Percentiles rank a stretch among this genome's conserved stretches.
Conservation (phyloP, 2,797 vertebrate genomes). For the Peromyscus aztecus region DNA sequence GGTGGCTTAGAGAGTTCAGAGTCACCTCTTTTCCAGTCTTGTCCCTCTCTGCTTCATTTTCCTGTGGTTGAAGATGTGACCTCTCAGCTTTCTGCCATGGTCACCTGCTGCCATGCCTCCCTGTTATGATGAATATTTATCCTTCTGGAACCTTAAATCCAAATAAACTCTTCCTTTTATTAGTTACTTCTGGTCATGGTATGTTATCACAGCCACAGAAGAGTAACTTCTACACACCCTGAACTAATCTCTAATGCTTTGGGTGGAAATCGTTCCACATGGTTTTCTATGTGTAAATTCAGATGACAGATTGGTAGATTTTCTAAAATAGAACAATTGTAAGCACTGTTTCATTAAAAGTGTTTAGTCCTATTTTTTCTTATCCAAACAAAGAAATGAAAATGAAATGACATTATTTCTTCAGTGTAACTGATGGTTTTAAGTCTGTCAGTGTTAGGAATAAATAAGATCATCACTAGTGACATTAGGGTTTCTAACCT, state of each 20-base stretch:
- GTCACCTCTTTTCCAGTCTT: neutral
- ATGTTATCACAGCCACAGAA: neutral
- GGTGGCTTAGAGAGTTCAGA: too few species aligned
- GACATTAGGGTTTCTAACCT: slow-evolving; percentile 18
- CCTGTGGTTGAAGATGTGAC: neutral
- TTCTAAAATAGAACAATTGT: slow-evolving; percentile 20
- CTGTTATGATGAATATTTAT: too few species aligned
- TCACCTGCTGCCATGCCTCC: neutral
- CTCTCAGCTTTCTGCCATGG: neutral
- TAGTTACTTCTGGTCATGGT: neutral
- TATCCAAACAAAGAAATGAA: slow-evolving; percentile 63
- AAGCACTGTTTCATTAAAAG: slow-evolving; percentile 1
- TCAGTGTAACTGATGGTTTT: neutral
- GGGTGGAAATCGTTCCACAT: neutral
- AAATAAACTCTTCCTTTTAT: neutral
- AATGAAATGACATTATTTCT: slow-evolving; percentile 52
- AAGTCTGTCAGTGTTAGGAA: slow-evolving; percentile 25
- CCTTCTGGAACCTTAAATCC: too few species aligned
- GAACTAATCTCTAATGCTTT: neutral
- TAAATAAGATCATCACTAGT: slow-evolving; percentile 34
- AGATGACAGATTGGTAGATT: neutral
- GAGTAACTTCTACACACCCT: neutral
- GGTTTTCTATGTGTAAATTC: slow-evolving; percentile 21
- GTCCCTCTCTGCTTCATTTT: neutral
- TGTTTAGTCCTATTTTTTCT: slow-evolving; percentile 49